Conservation (phyloP, 1,140 invertebrate species). For the Druon quercuslanigerum region DNA sequence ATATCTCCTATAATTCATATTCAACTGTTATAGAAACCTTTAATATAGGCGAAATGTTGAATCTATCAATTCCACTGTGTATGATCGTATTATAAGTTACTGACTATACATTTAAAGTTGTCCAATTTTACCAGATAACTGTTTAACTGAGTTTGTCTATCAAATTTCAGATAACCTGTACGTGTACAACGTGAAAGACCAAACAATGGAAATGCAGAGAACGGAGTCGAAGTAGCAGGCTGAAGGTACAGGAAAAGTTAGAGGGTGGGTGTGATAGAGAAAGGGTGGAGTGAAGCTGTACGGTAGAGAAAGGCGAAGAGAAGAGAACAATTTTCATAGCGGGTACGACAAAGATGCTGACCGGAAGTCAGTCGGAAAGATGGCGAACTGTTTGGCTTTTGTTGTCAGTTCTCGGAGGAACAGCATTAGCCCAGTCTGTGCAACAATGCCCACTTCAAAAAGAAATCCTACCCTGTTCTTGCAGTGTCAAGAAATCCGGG, state of each 20-base stretch:
- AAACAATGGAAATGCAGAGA: slow-evolving; percentile 63
- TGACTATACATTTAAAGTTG: no score
- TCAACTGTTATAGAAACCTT: no score
- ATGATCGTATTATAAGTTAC: no score
- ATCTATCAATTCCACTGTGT: no score
- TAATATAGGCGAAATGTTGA: no score
- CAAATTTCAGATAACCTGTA: slow-evolving; percentile 59
- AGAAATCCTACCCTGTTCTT: slow-evolving; percentile 87
- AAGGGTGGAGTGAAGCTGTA: background rate
- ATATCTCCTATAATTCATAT: no score
- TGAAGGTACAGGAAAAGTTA: slow-evolving; percentile 52
- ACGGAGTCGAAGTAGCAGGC: slow-evolving; percentile 61
- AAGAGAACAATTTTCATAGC: slow-evolving; percentile 32
- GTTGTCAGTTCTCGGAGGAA: slow-evolving; percentile 36
- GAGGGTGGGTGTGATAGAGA: slow-evolving; percentile 43
- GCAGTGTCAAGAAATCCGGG: slow-evolving; percentile 89
- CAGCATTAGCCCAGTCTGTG: slow-evolving; percentile 54
- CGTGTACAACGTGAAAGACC: slow-evolving; percentile 49
- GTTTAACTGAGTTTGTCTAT: background rate
- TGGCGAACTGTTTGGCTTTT: slow-evolving; percentile 44
- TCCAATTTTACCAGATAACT: no score
- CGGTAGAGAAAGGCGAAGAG: slow-evolving; percentile 34
- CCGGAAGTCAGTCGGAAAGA: slow-evolving; percentile 29
- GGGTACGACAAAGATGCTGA: slow-evolving; percentile 41
- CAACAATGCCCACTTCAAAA: slow-evolving; percentile 83